phyloP scores from a whole-genome alignment of 1,140 invertebrate genomes.

The Chrysoperla carnea region DNA sequence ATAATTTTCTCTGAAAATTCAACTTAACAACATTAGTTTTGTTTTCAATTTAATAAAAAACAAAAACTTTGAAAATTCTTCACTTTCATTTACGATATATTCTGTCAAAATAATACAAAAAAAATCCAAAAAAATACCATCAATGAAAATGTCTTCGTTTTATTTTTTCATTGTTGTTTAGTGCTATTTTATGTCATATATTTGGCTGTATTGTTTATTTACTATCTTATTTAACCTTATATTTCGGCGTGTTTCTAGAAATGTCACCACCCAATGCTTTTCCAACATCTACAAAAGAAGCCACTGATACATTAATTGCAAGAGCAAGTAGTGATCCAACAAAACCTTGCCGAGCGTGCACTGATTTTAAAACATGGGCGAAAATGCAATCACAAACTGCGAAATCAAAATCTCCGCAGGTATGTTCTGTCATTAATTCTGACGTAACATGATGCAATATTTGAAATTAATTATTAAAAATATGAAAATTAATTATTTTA shows the following conservation, averaged over 20 bases:
- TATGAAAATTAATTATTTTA: not conserved
- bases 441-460: not conserved
- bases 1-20: too few relatives aligned
- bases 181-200: not conserved
- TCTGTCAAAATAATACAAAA: constrained; percentile 24
- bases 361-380: constrained; percentile 55
- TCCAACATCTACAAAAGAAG: too few relatives aligned
- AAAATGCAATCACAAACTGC: constrained; percentile 35
- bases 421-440: not conserved
- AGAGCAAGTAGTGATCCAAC: constrained; percentile 7
- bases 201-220: not conserved
- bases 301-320: not conserved
- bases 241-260: too few relatives aligned
- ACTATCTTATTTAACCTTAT: not conserved
- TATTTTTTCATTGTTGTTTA: not conserved
- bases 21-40: not conserved
- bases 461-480: not conserved
- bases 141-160: too few relatives aligned
- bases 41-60: constrained; percentile 3
- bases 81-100: constrained; percentile 19
- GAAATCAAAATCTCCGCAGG: constrained; percentile 14
- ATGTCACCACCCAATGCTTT: too few relatives aligned
- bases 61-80: constrained; percentile 1
- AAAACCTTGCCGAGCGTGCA: constrained; percentile 45
- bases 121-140: too few relatives aligned